Evolutionary conservation across 2,113 vertebrate species (phyloP).

Genomic region (Chamaea fasciata): DNA sequence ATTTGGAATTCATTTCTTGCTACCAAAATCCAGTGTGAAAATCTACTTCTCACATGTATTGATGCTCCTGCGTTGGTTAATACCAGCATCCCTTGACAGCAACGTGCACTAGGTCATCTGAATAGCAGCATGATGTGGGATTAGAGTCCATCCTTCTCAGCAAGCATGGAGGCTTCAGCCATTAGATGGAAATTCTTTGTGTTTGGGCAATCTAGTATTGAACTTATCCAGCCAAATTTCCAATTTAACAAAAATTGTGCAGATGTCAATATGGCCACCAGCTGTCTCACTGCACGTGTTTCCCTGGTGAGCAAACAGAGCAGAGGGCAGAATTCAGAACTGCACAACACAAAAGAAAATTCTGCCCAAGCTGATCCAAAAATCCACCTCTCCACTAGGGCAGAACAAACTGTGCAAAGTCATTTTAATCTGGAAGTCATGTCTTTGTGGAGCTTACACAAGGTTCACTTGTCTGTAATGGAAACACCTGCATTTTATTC

Average conservation of each 20-base stretch:
- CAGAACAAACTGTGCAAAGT: not conserved
- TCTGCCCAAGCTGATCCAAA: not conserved
- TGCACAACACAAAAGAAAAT: not conserved
- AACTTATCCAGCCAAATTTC: not conserved
- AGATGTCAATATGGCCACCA: not conserved
- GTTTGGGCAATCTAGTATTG: not conserved
- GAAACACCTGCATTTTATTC: conserved; percentile 58
- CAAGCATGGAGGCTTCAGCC: not conserved
- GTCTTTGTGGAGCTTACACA: not conserved
- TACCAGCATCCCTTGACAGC: not conserved
- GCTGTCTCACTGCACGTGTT: not conserved
- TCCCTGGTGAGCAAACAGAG: not conserved
- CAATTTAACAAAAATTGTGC: not conserved
- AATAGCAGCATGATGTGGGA: not conserved
- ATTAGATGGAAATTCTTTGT: not conserved
- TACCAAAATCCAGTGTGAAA: not conserved
- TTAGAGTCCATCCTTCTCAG: not conserved
- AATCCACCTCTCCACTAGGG: not conserved
- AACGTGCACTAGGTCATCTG: not conserved
- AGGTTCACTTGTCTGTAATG: conserved; percentile 8
- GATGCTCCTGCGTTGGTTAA: not conserved
- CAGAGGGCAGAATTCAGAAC: not conserved
- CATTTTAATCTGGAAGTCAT: not conserved
- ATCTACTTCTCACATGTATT: not conserved
- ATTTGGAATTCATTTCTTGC: not conserved